Evolutionary conservation across 2,888 invertebrate genomes (phyloP), one percentile per base, ranked within the genome.

Genomic region (Polymixis lichenea): DNA sequence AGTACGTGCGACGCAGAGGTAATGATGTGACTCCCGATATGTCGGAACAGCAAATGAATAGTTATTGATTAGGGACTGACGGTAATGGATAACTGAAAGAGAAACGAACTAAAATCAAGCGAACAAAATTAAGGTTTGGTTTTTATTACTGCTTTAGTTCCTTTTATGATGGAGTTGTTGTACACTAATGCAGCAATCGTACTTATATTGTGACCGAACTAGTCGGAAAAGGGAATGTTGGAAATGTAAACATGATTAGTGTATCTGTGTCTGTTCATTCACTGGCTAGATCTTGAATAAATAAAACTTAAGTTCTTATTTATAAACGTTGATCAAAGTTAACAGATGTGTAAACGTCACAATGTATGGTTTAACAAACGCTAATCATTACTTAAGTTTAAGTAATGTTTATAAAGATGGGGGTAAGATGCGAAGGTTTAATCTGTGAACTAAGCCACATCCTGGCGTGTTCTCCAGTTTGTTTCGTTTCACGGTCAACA

Each of bases 1-100:
- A 38, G 19, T 17, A 28, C n/a, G 60, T 58, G 46, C 56, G 43
- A 53, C 22, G 46, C 8, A 7, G n/a, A 17, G 43, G n/a, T 53
- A 28, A 25, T 38, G 53, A 43, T 28, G 55, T 38, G 77, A 65
- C 62, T 58, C 19, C 61, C 46, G 51, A 65, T 60, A 11, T 65
- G 68, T 65, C 19, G 43, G 43, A 56, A 60, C 58, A 43, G 58
- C 64, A 58, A 79, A 77, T 69, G 25, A 74, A 73, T 49, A 74
- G 61, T 61, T 73, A 55, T 49, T 80, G 77, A 61, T 73, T 73
- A 61, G 19, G 6, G 19, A 13, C 75, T 38, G 13, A 11, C 38
- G 46, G 83, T 51, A 60, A 78, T 79, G 64, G 28, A 77, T 55
- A 55, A 51, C 55, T 56, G 13, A 55, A 19, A 4, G 15, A 72